Conservation (phyloP, 2,113 vertebrate genomes). For the Myiagra hebetior region DNA sequence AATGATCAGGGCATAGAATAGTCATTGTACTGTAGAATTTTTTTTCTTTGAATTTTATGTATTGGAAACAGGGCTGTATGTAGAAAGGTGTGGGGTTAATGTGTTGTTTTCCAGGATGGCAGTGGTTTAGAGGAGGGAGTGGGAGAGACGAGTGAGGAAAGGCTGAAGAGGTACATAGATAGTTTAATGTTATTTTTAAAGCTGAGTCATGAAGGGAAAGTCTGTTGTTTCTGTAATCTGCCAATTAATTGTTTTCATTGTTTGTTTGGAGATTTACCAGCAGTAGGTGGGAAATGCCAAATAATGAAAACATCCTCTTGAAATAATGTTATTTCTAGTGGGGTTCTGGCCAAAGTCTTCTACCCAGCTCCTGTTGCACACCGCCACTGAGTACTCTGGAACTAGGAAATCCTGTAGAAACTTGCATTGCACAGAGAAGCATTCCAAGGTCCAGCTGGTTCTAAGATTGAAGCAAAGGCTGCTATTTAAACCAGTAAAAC, state of each 20-base stretch:
- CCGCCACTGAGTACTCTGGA: accelerated
- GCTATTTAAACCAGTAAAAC: neutral
- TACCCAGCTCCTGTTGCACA: neutral
- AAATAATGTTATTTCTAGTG: neutral
- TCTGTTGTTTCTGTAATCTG: neutral
- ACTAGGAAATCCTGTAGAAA: neutral
- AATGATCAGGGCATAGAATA: neutral
- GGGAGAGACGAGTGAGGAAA: neutral
- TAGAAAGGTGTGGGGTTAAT: neutral
- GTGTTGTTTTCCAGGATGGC: neutral
- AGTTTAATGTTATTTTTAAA: neutral
- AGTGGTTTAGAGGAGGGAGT: neutral
- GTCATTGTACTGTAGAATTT: too few species aligned
- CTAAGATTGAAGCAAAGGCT: neutral
- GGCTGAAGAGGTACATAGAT: neutral
- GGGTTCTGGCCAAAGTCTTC: neutral
- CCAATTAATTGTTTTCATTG: neutral
- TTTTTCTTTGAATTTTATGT: neutral
- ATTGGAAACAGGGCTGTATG: neutral
- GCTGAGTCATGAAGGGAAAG: neutral
- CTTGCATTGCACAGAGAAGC: neutral
- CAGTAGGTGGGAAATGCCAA: neutral
- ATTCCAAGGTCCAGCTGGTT: neutral
- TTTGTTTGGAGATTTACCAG: neutral
- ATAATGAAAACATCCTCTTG: neutral